A percentile compares a stretch with the other conserved stretches of the same genome.
These are phyloP conservation scores for Potamilus streckersoni DNA, from an alignment of 1,140 invertebrate genomes.

Conservation along the genomic window DNA sequence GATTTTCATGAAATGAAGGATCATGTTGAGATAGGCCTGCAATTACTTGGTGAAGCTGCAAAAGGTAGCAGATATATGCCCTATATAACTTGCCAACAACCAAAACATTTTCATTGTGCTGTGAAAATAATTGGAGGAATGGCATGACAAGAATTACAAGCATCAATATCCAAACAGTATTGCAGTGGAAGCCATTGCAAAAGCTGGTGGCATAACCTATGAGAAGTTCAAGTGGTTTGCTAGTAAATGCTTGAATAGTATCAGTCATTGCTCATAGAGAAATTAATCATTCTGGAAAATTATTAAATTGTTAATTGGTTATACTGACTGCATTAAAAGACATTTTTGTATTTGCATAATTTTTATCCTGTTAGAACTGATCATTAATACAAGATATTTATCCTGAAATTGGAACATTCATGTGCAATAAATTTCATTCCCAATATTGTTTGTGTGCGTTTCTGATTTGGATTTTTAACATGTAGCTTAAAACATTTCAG, in stretches of 20 bases:
- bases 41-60: constrained; percentile 13
- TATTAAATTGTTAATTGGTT: not conserved
- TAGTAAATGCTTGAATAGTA: constrained; percentile 29
- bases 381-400: no score
- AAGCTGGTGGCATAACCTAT: constrained; percentile 21
- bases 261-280: constrained; percentile 28
- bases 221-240: constrained; percentile 40
- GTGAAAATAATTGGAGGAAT: constrained; percentile 33
- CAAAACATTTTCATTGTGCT: constrained; percentile 25
- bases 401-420: no score
- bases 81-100: not conserved
- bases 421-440: no score
- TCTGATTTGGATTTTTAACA: no score
- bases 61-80: not conserved
- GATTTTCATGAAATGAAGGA: constrained; percentile 31
- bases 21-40: constrained; percentile 31
- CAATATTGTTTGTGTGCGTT: no score
- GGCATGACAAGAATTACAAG: constrained; percentile 29
- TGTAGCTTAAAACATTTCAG: no score
- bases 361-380: no score
- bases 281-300: constrained; percentile 20
- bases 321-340: no score
- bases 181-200: constrained; percentile 26
- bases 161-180: constrained; percentile 30
- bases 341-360: no score